These are phyloP conservation scores for Pegoplata infirma DNA, from an alignment of 2,888 invertebrate genomes.

Conservation along the genomic window DNA sequence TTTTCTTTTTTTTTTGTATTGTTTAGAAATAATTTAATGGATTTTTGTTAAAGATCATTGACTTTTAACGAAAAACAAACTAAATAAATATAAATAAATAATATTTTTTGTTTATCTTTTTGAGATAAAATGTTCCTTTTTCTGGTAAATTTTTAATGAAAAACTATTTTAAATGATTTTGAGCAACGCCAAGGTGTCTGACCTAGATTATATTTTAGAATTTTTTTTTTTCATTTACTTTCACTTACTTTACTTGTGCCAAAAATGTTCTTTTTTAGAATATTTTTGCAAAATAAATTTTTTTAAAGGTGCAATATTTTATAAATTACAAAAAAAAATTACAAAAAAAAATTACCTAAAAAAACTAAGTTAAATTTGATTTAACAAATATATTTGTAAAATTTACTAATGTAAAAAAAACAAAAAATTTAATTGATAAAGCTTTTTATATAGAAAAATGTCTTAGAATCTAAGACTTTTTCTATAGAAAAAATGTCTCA, in stretches of 20 bases:
- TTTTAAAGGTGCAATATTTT: too few species aligned
- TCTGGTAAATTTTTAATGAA: background rate
- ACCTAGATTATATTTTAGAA: constrained; percentile 30
- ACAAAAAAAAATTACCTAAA: too few species aligned
- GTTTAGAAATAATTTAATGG: background rate
- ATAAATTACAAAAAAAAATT: too few species aligned
- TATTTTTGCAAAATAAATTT: too few species aligned
- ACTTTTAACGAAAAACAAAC: constrained; percentile 10
- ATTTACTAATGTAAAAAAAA: too few species aligned
- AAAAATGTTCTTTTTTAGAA: background rate
- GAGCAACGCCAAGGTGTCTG: constrained; percentile 32
- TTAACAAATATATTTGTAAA: too few species aligned
- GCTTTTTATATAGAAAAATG: too few species aligned
- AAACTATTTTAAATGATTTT: background rate
- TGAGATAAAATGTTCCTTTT: constrained; percentile 8
- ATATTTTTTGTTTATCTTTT: constrained; percentile 14
- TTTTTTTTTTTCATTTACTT: constrained; percentile 15
- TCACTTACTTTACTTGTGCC: constrained; percentile 2
- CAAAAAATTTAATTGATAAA: too few species aligned
- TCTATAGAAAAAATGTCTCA: too few species aligned
- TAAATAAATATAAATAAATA: background rate
- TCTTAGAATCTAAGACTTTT: too few species aligned
- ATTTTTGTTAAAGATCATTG: constrained; percentile 27
- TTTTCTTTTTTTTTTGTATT: too few species aligned
- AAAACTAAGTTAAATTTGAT: too few species aligned